Evolutionary conservation across 2,113 vertebrate species (phyloP), one percentile per base, ranked within the genome.

Genomic region (Sula dactylatra): DNA sequence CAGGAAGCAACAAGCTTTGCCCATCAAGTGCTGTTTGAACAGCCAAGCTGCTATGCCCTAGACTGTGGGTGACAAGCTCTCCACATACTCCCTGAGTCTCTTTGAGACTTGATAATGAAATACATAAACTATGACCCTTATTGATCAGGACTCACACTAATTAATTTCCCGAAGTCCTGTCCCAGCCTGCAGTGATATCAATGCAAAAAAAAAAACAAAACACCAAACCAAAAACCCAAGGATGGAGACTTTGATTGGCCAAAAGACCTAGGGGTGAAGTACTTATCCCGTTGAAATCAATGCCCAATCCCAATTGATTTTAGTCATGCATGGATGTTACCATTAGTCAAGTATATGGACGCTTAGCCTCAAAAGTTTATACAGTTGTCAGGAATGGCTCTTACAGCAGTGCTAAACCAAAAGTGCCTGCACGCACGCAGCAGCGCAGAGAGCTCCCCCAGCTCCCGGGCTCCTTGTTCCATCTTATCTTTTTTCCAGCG

Each of bases 51-150:
- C 44, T 71, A 4, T 82, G 65, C 66, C 58, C 91, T 86, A 74
- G 52, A 54, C 52, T 74, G 73, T 1, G 1, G 54, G 84, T 94
- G 94, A 92, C 91, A 91, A 95, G 62, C 86, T 97, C 89, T 73
- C 83, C 62, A 80, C 78, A 31, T 61, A 91, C 86, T 92, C 86
- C 88, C 93, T 84, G 81, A 85, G 93, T 91, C 77, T 96, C 93
- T 92, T 56, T 29, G 40, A 95, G 84, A 72, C 96, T 94, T 95
- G 96, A 96, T 97, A 97, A 91, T 95, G 93, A 96, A 96, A 97
- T 96, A 96, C 95, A 80, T 85, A 96, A 95, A 96, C 93, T 92
- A 47, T 93, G 93, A 97, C 89, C 96, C 64, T 87, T 96, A 97
- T 97, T 94, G 94, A 97, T 97, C 91, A 70, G 77, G 58, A 42